Evolutionary conservation across 2,888 invertebrate genomes (phyloP), one percentile per base, ranked within the genome.

Genomic region (Spisula subtruncata): DNA sequence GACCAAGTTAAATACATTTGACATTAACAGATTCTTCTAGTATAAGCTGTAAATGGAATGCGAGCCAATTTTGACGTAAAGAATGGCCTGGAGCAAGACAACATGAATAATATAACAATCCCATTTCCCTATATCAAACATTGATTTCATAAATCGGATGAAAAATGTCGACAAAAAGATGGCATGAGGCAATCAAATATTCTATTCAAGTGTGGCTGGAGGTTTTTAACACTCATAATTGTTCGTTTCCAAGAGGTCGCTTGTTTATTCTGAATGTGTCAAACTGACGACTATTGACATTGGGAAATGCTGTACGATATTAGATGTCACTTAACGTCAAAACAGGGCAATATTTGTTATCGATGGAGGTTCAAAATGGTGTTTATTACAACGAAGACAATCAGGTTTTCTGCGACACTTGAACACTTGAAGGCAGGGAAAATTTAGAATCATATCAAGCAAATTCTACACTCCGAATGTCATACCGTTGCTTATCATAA

Each of bases 81-180:
- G 85, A 85, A 48, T 79, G 32, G 85, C 85, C 80, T 6, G 20
- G 25, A 75, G 87, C 83, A 46, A 80, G 84, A 83, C 87, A 81
- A 81, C 89, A 91, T 91, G 91, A 91, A 91, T 91, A 91, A 91
- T 91, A 91, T 86, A 91, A 88, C 89, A 91, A 81, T 86, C 83
- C 89, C 91, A 91, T 91, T 91, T 91, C 92, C n/a, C 89, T 89
- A 85, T 91, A 92, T 92, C 89, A 91, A 92, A 92, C 92, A 92
- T 92, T 90, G 91, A 92, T 91, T 92, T 92, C 92, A 91, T 92
- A 92, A 92, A 92, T 92, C 91, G 91, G 91, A 92, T 91, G 90
- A 92, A 91, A 91, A 92, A 89, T 81, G 90, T 90, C 89, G 85
- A 85, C 88, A 83, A 90, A 86, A 89, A 88, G 88, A 92, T 87